Percentiles rank a stretch among this genome's conserved stretches.
Evolutionary conservation across 2,888 invertebrate species (phyloP).

Genomic region (Drosophila sordidapex): DNA sequence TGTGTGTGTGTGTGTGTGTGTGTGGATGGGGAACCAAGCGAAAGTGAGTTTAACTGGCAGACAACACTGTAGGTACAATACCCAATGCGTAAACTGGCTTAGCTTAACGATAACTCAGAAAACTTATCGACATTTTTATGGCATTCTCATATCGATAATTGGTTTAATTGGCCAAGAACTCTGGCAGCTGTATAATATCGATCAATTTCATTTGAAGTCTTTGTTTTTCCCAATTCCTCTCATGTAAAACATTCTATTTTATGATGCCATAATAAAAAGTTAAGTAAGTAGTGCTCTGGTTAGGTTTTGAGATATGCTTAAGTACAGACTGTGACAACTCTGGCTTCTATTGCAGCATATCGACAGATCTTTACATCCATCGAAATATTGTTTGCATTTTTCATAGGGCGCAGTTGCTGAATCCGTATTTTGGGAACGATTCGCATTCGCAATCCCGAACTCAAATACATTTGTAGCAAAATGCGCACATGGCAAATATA

Average conservation of each 20-base stretch:
- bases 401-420: not conserved
- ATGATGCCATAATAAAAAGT: not conserved
- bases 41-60: conserved; percentile 16
- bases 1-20: not conserved
- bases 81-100: not conserved
- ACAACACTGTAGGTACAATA: conserved; percentile 8
- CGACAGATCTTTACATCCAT: not conserved
- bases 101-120: not conserved
- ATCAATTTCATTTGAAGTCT: not conserved
- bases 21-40: conserved; percentile 6
- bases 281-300: not conserved
- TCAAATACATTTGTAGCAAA: conserved; percentile 30
- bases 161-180: not conserved
- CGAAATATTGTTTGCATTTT: not conserved
- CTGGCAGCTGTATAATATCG: not conserved
- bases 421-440: not conserved
- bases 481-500: conserved; percentile 32
- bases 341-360: not conserved
- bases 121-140: not conserved
- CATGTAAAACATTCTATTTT: not conserved
- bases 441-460: conserved; percentile 17
- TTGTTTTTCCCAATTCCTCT: not conserved
- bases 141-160: not conserved
- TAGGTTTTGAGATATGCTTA: not conserved
- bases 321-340: not conserved